Percentiles rank a stretch among this genome's conserved stretches.
These are phyloP conservation scores for Ispidina picta DNA, from an alignment of 2,797 vertebrate species.

Conservation along the genomic window DNA sequence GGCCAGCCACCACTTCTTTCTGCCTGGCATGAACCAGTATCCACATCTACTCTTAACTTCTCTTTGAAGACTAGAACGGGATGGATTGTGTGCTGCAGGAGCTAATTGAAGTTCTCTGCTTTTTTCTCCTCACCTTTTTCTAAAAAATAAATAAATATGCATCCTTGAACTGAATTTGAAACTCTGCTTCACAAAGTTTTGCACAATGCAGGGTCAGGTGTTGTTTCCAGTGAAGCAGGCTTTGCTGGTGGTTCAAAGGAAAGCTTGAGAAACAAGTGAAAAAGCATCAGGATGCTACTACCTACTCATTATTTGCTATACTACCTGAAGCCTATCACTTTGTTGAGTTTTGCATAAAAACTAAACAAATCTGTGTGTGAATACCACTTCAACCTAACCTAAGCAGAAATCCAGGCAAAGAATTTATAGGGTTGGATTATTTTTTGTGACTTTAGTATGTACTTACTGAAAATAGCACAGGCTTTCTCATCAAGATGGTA, in stretches of 20 bases:
- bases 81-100: not conserved
- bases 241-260: not conserved
- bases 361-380: not conserved
- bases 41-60: not conserved
- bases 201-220: no score
- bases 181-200: not conserved
- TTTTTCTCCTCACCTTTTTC: not conserved
- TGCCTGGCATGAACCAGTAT: not conserved
- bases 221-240: not conserved
- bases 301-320: not conserved
- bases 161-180: not conserved
- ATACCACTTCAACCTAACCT: not conserved
- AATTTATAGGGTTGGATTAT: not conserved
- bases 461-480: not conserved
- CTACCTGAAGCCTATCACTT: not conserved
- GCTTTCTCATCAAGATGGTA: not conserved
- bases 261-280: not conserved
- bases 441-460: constrained; percentile 1
- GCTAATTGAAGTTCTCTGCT: not conserved
- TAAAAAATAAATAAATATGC: not conserved
- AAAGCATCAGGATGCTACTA: not conserved
- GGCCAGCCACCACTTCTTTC: not conserved
- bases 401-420: not conserved
- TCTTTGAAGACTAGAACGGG: not conserved
- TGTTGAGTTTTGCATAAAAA: not conserved